Base-by-base conservation (phyloP, 2,888 invertebrate species). In the Xestia sexstrigata region DNA sequence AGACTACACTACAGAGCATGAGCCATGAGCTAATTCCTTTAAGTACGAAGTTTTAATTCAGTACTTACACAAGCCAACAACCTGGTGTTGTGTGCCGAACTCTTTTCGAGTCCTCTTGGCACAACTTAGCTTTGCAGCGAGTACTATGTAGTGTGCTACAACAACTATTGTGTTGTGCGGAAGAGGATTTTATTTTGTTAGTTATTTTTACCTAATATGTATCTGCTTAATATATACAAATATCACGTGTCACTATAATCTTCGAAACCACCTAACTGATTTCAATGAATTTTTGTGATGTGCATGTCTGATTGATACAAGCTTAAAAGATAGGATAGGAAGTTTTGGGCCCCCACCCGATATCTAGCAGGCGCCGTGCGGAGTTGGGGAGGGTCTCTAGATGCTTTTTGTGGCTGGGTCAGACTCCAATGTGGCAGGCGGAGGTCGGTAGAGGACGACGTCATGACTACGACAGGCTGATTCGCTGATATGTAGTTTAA, bases 21-120 rank as follows among this genome's bases (percentile, higher is more conserved):
- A 58, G 35, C 9, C 60, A 35, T 20, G 74, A 70, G 95, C 96
- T 97, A 97, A 97, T 96, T 95, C 96, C 94, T 96, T 96, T 97
- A 97, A 97, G 97, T 97, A 95, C 94, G 96, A 97, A 97, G 97
- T 97, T 97, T 97, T 97, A 97, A 97, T 97, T 97, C 95, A 96
- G 94, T 93, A 93, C 93, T 91, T 89, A 88, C 79, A 87, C 79
- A 74, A 83, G 95, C 94, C 92, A 92, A 91, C 92, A 91, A 91
- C 79, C 90, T 90, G 89, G 90, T 92, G 91, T 92, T 92, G 92
- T 93, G 92, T 89, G 92, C 92, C 11, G 60, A 70, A 89, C 93
- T 89, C 93, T 93, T 93, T 92, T 92, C 91, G 90, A 93, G 93
- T 90, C 90, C 88, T 90, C 92, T 93, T 89, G 89, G 91, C 90